Conservation (phyloP, 1,140 invertebrate genomes). For the Scaptomyza pallida region DNA sequence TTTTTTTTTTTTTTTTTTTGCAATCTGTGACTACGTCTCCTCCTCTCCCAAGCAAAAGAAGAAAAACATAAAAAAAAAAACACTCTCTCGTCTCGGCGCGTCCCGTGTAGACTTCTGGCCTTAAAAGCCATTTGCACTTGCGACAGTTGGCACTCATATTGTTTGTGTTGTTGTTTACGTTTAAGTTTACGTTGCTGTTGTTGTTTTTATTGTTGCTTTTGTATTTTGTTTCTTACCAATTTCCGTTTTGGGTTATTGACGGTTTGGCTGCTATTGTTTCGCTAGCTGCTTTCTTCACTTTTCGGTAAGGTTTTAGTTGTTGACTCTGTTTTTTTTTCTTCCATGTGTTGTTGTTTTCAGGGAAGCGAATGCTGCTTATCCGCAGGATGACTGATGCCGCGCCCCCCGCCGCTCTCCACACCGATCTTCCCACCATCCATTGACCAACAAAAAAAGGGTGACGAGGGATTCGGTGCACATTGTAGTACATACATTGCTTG, state of each 20-base stretch:
- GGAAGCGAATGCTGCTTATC: slow-evolving; percentile 28
- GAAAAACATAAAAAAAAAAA: neutral
- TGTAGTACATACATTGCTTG: neutral
- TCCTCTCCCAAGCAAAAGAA: slow-evolving; percentile 3
- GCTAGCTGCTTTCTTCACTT: slow-evolving; percentile 53
- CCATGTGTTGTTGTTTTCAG: slow-evolving; percentile 57
- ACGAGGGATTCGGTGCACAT: slow-evolving; percentile 39
- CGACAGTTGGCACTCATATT: slow-evolving; percentile 65
- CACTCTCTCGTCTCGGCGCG: slow-evolving; percentile 18
- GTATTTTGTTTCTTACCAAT: slow-evolving; percentile 69
- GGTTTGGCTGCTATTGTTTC: slow-evolving; percentile 30
- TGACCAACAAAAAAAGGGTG: slow-evolving; percentile 70
- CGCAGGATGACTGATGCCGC: slow-evolving; percentile 41
- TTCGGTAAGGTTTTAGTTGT: slow-evolving; percentile 48
- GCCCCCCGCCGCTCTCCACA: slow-evolving; percentile 8
- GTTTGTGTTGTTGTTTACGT: slow-evolving; percentile 30
- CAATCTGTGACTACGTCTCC: slow-evolving; percentile 30
- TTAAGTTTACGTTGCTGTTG: slow-evolving; percentile 20
- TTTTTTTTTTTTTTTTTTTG: slow-evolving; percentile 24
- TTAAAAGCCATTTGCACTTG: slow-evolving; percentile 73
- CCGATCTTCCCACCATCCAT: slow-evolving; percentile 19
- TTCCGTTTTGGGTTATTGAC: slow-evolving; percentile 68
- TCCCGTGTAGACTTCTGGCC: slow-evolving; percentile 58
- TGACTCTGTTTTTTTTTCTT: slow-evolving; percentile 42
- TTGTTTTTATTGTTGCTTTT: slow-evolving; percentile 15